Evolutionary conservation across 1,140 invertebrate genomes (phyloP).

Genomic region (Batillaria attramentaria): DNA sequence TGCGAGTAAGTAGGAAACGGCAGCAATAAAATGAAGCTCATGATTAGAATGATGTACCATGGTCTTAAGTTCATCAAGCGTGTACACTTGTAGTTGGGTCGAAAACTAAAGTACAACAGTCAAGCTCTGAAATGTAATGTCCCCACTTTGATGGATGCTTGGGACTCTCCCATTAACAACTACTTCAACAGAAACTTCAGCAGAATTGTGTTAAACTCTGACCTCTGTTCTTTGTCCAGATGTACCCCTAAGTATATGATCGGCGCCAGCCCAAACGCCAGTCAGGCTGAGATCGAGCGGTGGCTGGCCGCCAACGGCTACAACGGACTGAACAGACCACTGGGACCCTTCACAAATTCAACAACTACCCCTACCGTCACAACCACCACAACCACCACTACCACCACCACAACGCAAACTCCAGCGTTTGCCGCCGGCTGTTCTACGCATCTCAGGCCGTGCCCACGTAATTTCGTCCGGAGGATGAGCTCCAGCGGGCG

Average conservation of each 20-base stretch:
- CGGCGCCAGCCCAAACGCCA: background rate
- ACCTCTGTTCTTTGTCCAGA: no score
- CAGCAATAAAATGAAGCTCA: background rate
- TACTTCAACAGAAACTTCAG: no score
- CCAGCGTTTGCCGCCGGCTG: background rate
- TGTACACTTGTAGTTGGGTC: no score
- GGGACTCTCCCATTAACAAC: no score
- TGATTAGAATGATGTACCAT: background rate
- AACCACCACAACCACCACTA: slow-evolving; percentile 25
- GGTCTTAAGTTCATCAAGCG: no score
- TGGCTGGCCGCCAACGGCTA: background rate
- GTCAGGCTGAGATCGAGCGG: background rate
- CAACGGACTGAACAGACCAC: background rate
- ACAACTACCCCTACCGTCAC: slow-evolving; percentile 20
- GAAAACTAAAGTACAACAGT: no score
- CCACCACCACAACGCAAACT: background rate
- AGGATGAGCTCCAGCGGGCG: background rate
- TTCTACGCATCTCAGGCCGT: background rate
- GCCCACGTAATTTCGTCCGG: slow-evolving; percentile 11
- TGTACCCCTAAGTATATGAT: slow-evolving; percentile 15
- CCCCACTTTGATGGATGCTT: no score
- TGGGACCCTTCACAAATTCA: background rate
- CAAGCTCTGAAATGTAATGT: no score
- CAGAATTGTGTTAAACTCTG: no score
- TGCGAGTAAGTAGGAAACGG: background rate